Percentiles rank a stretch among this genome's conserved stretches.
Evolutionary conservation across 1,140 invertebrate species (phyloP).

Genomic region (Drosophila oshimai): DNA sequence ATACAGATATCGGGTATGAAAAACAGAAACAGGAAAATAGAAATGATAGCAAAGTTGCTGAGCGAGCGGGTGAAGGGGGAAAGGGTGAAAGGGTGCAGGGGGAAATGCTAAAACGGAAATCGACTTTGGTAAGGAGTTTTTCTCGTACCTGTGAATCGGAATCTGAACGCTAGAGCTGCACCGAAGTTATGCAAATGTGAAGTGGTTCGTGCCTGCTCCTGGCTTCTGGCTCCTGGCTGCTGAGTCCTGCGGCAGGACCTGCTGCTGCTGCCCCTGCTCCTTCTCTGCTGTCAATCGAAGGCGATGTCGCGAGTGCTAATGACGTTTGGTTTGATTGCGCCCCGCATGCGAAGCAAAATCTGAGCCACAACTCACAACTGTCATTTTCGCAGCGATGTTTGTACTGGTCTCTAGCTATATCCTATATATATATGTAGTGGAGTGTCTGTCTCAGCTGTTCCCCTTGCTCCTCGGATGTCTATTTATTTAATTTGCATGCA

Average conservation of each 20-base stretch:
- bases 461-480: conserved; percentile 46
- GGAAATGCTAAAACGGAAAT: conserved; percentile 57
- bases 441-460: conserved; percentile 31
- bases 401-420: not conserved
- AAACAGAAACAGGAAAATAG: conserved; percentile 69
- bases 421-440: not conserved
- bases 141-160: conserved; percentile 52
- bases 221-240: conserved; percentile 1
- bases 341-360: conserved; percentile 35
- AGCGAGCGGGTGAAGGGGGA: not conserved
- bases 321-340: conserved; percentile 76
- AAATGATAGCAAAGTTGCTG: conserved; percentile 66
- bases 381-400: conserved; percentile 51
- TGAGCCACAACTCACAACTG: conserved; percentile 57
- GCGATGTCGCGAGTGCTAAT: conserved; percentile 69
- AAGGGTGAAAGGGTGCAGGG: not conserved
- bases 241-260: conserved; percentile 18
- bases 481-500: conserved; percentile 81
- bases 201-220: conserved; percentile 38
- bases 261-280: not conserved
- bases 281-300: conserved; percentile 54
- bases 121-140: conserved; percentile 74
- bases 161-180: conserved; percentile 53
- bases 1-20: conserved; percentile 37
- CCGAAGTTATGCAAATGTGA: conserved; percentile 73